A percentile compares a stretch with the other conserved stretches of the same genome.
These are phyloP conservation scores for Helicoverpa assulta DNA, from an alignment of 2,888 invertebrate genomes.

Conservation along the genomic window DNA sequence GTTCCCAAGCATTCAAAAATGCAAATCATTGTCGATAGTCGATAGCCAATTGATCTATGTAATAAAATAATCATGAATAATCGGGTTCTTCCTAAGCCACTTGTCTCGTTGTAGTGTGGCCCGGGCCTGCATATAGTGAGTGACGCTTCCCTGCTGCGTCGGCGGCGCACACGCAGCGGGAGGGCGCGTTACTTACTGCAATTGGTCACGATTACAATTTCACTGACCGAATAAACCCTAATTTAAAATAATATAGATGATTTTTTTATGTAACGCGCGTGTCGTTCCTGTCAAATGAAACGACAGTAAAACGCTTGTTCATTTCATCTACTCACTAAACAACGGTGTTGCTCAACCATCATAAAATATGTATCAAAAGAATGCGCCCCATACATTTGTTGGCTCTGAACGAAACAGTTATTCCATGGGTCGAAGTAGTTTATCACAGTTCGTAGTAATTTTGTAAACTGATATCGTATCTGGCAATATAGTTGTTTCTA, in stretches of 20 bases:
- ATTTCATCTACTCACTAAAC: conserved; percentile 51
- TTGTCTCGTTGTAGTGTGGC: conserved; percentile 66
- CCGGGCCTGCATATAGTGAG: conserved; percentile 67
- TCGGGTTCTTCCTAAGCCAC: conserved; percentile 73
- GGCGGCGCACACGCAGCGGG: conserved; percentile 78
- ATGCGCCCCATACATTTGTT: conserved; percentile 58
- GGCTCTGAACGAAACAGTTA: conserved; percentile 59
- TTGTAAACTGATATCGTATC: conserved; percentile 70
- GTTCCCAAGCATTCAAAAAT: conserved; percentile 57
- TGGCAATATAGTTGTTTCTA: conserved; percentile 65
- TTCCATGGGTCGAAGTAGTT: conserved; percentile 64
- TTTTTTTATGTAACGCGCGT: conserved; percentile 58
- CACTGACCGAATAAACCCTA: conserved; percentile 78
- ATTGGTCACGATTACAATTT: conserved; percentile 85
- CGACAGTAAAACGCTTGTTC: conserved; percentile 51
- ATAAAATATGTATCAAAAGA: conserved; percentile 45
- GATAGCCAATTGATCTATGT: conserved; percentile 61
- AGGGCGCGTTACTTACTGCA: conserved; percentile 78
- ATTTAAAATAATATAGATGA: conserved; percentile 72
- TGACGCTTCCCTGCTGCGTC: conserved; percentile 79
- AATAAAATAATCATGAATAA: conserved; percentile 75
- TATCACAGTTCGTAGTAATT: conserved; percentile 69
- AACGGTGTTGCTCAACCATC: conserved; percentile 45
- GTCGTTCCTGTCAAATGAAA: conserved; percentile 62
- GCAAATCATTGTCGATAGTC: conserved; percentile 62